Conservation (phyloP, 2,888 invertebrate genomes). For the Mamestra brassicae region DNA sequence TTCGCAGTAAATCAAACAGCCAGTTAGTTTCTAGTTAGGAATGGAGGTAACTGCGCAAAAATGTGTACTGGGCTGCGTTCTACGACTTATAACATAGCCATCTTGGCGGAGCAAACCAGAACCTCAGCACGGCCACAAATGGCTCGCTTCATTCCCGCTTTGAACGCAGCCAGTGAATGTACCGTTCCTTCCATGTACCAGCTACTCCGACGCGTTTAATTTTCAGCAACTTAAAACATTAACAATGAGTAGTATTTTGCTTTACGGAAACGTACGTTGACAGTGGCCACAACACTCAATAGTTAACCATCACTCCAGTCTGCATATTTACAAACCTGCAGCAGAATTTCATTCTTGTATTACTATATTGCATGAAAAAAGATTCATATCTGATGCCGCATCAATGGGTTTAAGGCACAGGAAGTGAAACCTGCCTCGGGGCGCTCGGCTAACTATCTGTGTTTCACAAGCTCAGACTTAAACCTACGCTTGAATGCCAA, state of each 20-base stretch:
- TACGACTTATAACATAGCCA: slow-evolving; percentile 58
- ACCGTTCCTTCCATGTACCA: slow-evolving; percentile 72
- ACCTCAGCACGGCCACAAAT: slow-evolving; percentile 73
- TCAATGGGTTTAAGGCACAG: slow-evolving; percentile 74
- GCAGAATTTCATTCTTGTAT: slow-evolving; percentile 27
- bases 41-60: slow-evolving; percentile 52
- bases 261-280: slow-evolving; percentile 58
- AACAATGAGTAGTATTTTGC: slow-evolving; percentile 64
- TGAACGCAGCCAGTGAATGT: slow-evolving; percentile 74
- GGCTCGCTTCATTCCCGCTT: slow-evolving; percentile 74
- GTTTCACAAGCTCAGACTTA: slow-evolving; percentile 69
- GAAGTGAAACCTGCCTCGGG: slow-evolving; percentile 78
- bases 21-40: slow-evolving; percentile 62
- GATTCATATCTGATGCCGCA: slow-evolving; percentile 63
- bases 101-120: slow-evolving; percentile 58
- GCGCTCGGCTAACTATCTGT: slow-evolving; percentile 62
- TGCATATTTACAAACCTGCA: slow-evolving; percentile 10
- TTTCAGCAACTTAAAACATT: slow-evolving; percentile 61
- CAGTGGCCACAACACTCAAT: slow-evolving; percentile 31
- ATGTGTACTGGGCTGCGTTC: slow-evolving; percentile 47
- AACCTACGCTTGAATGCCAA: slow-evolving; percentile 57
- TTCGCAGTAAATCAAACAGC: slow-evolving; percentile 40
- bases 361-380: slow-evolving; percentile 53
- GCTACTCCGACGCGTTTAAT: slow-evolving; percentile 66
- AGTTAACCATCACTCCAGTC: slow-evolving; percentile 9